Evolutionary conservation across 2,888 invertebrate genomes (phyloP), one percentile per base, ranked within the genome.

Genomic region (Panzeria rudis): DNA sequence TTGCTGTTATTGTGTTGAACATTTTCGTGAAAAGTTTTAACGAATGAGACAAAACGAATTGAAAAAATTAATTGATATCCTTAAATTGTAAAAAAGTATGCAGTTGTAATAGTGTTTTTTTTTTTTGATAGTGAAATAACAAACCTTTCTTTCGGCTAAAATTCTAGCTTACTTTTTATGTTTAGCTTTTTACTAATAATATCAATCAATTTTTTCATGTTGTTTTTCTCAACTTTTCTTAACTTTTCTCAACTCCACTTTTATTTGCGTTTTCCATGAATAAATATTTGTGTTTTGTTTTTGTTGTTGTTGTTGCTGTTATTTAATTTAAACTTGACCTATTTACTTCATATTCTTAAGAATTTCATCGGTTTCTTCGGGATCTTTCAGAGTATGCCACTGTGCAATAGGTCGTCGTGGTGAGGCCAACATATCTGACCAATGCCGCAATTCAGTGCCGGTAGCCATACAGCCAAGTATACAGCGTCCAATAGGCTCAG

Each of bases 341-440:
- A 75, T 88, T 90, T 91, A 91, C 89, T 91, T 91, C 92, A 92
- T 92, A 86, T 92, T 92, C 90, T 92, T 92, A 23, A 92, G 89
- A 80, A 92, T 92, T 87, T 92, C 91, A 87, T 92, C 92, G 86
- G 92, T 92, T 88, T 99, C 98, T 93, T 99, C 97, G 89, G 99
- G 97, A 93, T 99, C 99, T 93, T 98, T 98, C 88, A 99, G 96
- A 88, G 99, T 99, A 93, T 99, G 99, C 99, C 99, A 99, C 93
- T 99, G 99, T 89, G 99, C 99, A 90, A 99, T 99, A 85, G 99
- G 99, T 93, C 99, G 96, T 91, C 99, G 95, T 59, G 99, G 99
- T 89, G 98, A 98, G 90, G 99, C 99, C 93, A 99, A 94, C 99
- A 99, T 99, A 93, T 99, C 99, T 87, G 99, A 99, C 99, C 99